These are phyloP conservation scores for Ophiodon elongatus DNA, from an alignment of 2,113 vertebrate genomes.

Conservation along the genomic window DNA sequence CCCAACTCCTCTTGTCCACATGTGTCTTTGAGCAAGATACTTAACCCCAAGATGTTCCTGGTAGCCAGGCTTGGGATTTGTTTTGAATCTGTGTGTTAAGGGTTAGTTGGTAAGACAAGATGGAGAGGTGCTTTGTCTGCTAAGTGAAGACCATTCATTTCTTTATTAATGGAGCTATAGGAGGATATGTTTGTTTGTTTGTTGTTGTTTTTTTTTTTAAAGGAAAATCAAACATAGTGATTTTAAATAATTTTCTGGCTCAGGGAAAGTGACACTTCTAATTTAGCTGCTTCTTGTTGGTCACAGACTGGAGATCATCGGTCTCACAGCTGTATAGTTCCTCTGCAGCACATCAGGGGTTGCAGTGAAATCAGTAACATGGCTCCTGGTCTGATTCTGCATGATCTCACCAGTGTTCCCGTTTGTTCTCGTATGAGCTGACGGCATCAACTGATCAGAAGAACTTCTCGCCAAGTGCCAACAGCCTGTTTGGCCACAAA, in stretches of 20 bases:
- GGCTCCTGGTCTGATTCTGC: neutral
- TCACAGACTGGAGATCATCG: slow-evolving; percentile 1
- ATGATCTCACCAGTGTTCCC: neutral
- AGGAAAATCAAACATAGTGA: neutral
- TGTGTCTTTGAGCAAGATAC: no score
- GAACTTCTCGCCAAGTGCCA: slow-evolving; percentile 60
- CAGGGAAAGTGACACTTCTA: neutral
- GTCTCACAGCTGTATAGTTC: neutral
- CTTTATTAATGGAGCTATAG: neutral
- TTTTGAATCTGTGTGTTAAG: no score
- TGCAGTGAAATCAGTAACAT: slow-evolving; percentile 14
- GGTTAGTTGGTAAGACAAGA: no score
- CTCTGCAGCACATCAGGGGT: neutral
- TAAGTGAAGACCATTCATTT: no score
- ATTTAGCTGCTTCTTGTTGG: neutral
- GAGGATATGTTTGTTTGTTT: neutral
- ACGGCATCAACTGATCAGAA: slow-evolving; percentile 36
- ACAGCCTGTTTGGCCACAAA: slow-evolving; percentile 63
- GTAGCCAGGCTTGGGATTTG: no score
- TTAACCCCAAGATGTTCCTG: no score
- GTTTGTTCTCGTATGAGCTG: slow-evolving; percentile 26
- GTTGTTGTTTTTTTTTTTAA: neutral
- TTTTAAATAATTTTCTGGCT: neutral
- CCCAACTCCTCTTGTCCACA: no score
- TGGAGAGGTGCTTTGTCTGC: no score